These are phyloP conservation scores for Echinometra lucunter DNA, from an alignment of 53 echinoderm and acorn worm genomes.

Conservation along the genomic window DNA sequence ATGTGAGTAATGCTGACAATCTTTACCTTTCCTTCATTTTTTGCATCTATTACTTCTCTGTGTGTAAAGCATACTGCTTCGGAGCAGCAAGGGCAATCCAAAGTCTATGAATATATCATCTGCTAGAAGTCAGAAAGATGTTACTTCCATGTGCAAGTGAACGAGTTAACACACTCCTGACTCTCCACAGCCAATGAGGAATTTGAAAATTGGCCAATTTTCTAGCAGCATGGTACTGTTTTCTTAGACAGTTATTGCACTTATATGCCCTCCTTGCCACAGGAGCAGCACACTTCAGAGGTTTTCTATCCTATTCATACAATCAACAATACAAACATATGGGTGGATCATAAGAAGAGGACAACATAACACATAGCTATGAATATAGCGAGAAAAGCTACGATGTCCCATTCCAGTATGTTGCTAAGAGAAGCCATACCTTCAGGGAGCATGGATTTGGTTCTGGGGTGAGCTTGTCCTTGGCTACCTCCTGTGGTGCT, in stretches of 20 bases:
- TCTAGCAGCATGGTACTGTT: not conserved
- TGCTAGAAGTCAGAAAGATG: not conserved
- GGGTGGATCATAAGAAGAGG: constrained; percentile 65
- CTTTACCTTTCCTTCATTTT: not conserved
- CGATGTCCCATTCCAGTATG: constrained; percentile 95
- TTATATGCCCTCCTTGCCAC: constrained; percentile 10
- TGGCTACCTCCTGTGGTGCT: constrained; percentile 67
- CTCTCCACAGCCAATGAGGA: no score
- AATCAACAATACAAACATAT: not conserved
- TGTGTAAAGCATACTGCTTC: not conserved
- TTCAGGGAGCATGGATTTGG: constrained; percentile 72
- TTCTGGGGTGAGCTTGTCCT: constrained; percentile 55
- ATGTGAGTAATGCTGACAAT: not conserved
- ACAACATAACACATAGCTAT: constrained; percentile 90
- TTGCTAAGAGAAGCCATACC: constrained; percentile 86
- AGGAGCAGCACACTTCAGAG: constrained; percentile 14
- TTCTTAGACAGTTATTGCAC: constrained; percentile 3
- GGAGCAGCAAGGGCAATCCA: not conserved
- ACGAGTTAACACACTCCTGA: no score
- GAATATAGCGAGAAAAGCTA: constrained; percentile 85
- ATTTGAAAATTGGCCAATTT: not conserved
- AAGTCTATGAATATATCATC: not conserved
- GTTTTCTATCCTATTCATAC: not conserved
- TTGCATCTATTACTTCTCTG: not conserved
- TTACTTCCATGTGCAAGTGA: not conserved